phyloP scores from a whole-genome alignment of 2,113 vertebrate genomes.

The Euleptes europaea region DNA sequence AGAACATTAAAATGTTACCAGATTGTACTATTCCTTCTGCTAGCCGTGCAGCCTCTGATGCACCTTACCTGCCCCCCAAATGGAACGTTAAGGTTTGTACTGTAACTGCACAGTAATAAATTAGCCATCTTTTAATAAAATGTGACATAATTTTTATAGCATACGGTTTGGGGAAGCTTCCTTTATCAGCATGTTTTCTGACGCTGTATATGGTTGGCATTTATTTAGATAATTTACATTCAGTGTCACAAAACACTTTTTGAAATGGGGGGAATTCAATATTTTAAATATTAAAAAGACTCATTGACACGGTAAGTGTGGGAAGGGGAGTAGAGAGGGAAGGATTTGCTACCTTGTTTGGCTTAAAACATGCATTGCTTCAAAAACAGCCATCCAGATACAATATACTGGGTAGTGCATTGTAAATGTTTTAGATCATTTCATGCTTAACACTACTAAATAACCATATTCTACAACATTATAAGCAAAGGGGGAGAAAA shows the following conservation, averaged over 20 bases:
- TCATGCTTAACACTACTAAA: not conserved
- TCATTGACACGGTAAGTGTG: not conserved
- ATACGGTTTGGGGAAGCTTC: slow-evolving; percentile 19
- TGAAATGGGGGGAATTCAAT: not conserved
- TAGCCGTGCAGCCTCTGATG: not conserved
- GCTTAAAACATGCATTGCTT: slow-evolving; percentile 26
- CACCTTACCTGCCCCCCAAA: not conserved
- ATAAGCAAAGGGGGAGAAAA: not conserved
- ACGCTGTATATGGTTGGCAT: not conserved
- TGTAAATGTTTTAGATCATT: not conserved
- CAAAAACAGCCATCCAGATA: slow-evolving; percentile 2
- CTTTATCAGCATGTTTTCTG: not conserved
- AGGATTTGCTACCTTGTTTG: slow-evolving; percentile 3
- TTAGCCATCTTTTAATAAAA: slow-evolving; percentile 17
- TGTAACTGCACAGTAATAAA: not conserved
- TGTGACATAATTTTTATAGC: slow-evolving; percentile 38
- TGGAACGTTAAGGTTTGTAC: slow-evolving; percentile 14
- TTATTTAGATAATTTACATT: not conserved
- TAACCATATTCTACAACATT: not conserved
- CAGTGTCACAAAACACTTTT: not conserved
- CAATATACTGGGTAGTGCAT: slow-evolving; percentile 18
- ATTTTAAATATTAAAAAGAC: not conserved
- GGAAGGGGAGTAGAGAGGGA: not conserved
- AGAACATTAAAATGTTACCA: not conserved
- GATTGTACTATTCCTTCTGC: not conserved